Base-by-base conservation (phyloP, 2,888 invertebrate species). In the Sinelater perroti region DNA sequence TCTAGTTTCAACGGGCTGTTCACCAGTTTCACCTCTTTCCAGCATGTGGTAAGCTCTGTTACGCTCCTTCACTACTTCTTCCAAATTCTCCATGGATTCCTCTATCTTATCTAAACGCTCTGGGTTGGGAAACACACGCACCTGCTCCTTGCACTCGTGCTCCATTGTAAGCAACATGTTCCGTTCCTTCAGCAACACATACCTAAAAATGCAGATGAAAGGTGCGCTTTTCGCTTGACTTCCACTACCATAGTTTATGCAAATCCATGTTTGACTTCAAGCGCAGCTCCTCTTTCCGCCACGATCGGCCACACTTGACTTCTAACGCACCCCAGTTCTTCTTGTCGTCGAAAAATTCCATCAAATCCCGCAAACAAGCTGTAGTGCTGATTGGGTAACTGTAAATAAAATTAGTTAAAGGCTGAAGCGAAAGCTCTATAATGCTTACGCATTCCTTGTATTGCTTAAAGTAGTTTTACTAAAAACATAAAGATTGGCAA, bases 101-200 rank as follows among this genome's bases (percentile, higher is more conserved):
- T 93, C 87, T 0, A 97, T 92, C 84, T 97, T 97, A 71, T 96
- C 95, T 46, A 95, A 81, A 69, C 97, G 84, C 78, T 98, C 97
- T 1, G 96, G 95, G 78, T 86, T 95, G 1, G 97, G 94, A 75
- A 97, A 93, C 3, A 89, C 64, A 73, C 85, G 81, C 63, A 80
- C 78, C 71, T 87, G 80, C 30, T 84, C 78, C 44, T 88, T 86
- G 77, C 86, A 85, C 75, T 89, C 90, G 61, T 93, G 85, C 79
- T 97, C 93, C 97, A 98, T 97, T 1, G 98, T 97, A 62, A 94
- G 78, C 11, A 99, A 81, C 97, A 98, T 97, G 77, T 99, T 99
- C 50, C 89, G 84, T 79, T 99, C 99, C 80, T 98, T 99, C 47
- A 97, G 79, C 53, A 99, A 80, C 10, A 92, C 83, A 78, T 83